Percentiles rank a stretch among this genome's conserved stretches.
phyloP scores from a whole-genome alignment of 2,113 vertebrate genomes.

The Lynx canadensis region DNA sequence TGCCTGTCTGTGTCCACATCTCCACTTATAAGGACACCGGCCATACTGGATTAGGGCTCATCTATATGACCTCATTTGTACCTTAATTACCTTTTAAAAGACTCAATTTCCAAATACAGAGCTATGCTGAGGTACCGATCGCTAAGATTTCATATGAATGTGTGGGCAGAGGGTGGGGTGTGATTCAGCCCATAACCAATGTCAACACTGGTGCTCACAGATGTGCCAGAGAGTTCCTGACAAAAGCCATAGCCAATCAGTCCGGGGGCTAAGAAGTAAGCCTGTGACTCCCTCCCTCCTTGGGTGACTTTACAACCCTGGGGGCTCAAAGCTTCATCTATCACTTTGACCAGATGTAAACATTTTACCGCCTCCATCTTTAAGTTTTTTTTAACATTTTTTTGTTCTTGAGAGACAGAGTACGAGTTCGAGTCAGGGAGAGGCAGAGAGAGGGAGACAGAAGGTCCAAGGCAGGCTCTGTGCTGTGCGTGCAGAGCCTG shows the following conservation, averaged over 20 bases:
- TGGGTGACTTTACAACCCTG: not conserved
- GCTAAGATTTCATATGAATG: not conserved
- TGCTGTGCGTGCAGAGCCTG: no score
- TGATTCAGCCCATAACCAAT: not conserved
- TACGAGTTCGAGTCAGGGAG: no score
- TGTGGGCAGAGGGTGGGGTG: rapidly evolving
- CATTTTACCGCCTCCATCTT: not conserved
- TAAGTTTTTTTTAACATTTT: no score
- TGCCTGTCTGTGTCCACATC: not conserved
- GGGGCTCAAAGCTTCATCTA: not conserved
- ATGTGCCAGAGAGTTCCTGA: not conserved
- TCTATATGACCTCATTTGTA: not conserved
- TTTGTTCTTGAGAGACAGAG: no score
- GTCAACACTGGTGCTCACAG: not conserved
- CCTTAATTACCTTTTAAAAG: not conserved
- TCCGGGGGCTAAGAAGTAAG: not conserved
- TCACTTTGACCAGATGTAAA: not conserved
- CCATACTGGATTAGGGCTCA: not conserved
- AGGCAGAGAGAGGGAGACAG: no score
- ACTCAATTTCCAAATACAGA: not conserved
- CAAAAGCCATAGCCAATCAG: not conserved
- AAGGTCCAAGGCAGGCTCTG: no score
- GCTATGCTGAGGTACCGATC: not conserved
- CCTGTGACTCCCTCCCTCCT: not conserved
- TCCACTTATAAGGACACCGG: not conserved